Evolutionary conservation across 2,888 invertebrate species (phyloP), one percentile per base, ranked within the genome.

Genomic region (Abscondita cerata): DNA sequence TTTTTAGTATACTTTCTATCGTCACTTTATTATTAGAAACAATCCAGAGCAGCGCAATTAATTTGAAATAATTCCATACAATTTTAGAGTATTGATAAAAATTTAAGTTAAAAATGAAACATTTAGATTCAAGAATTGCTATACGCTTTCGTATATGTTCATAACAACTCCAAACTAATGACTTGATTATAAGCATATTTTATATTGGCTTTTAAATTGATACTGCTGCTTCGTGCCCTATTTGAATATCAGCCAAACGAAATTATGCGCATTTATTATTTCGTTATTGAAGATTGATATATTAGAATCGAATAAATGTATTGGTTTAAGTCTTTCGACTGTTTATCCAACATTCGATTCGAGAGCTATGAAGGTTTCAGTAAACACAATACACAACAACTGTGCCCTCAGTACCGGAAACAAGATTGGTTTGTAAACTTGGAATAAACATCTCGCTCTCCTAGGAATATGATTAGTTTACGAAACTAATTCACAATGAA

Each of bases 221-320:
- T 44, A 41, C 12, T 16, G 34, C 11, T 36, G 36, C 12, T 6
- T 9, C 11, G 12, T 36, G 3, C 36, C 11, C 11, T 2, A 40
- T 41, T 34, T 33, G 41, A 44, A 33, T 55, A 13, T 34, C 13
- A 33, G 13, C 9, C 18, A 54, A 34, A 54, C 9, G 2, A 12
- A 53, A 53, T 44, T 53, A 53, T 53, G 52, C 31, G 44, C 52
- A 53, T 53, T 40, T 53, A 53, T 53, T 53, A 53, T 53, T 53
- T 44, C 41, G 6, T 20, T 20, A 6, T 41, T 31, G 11, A 3
- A 31, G 15, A 20, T 16, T 25, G 25, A 40, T 40, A 48, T 48
- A 52, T 40, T 40, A 40, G 40, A 40, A 40, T 15, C 40, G 13
- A 15, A 40, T 40, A 40, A 40, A 40, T 8, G 15, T 40, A 40